Evolutionary conservation across 37 sponge, comb jelly and placozoan species (phyloP), one percentile per base, ranked within the genome.

Genomic region (Mnemiopsis leidyi): DNA sequence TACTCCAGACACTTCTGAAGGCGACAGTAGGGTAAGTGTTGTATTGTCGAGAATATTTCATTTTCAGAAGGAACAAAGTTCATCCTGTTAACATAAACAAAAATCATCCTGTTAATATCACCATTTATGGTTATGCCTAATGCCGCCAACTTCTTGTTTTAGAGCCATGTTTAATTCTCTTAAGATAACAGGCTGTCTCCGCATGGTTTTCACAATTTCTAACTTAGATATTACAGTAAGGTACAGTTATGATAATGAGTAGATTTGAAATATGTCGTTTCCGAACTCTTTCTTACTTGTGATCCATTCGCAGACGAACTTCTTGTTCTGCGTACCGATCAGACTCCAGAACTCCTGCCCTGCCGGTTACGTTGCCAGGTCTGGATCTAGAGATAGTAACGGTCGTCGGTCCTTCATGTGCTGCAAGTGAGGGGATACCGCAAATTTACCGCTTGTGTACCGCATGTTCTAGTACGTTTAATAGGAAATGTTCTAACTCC

Each of bases 321-420:
- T 48, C 61, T 18, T 5, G 13, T 48, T 48, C 61, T 77, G 79
- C 33, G 79, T 77, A 26, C 79, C 79, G 20, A 77, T 77, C 21
- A 28, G 79, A 32, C 26, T 77, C 18, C 79, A 77, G 36, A 77
- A 77, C 35, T 77, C 1, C 36, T 77, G 79, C 18, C 79, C 79
- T 20, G 20, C 16, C 79, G 32, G 32, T 36, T 77, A 77, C 36
- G 32, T 16, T 9, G 32, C 32, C 2, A 26, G 79, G 3, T 31
- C 26, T 7, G 32, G 32, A 0, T 28, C 32, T 32, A 36, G 9
- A 9, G 79, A 77, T 20, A 31, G 32, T 32, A 31, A 31, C 36
- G 79, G 79, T 18, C 79, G 79, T 0, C 33, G 32, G 18, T 31
- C 26, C 36, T 77, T 77, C 79, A 32, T 77, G 79, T 77, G 79